Evolutionary conservation across 2,888 invertebrate species (phyloP), one percentile per base, ranked within the genome.

Genomic region (Physocephala rufipes): DNA sequence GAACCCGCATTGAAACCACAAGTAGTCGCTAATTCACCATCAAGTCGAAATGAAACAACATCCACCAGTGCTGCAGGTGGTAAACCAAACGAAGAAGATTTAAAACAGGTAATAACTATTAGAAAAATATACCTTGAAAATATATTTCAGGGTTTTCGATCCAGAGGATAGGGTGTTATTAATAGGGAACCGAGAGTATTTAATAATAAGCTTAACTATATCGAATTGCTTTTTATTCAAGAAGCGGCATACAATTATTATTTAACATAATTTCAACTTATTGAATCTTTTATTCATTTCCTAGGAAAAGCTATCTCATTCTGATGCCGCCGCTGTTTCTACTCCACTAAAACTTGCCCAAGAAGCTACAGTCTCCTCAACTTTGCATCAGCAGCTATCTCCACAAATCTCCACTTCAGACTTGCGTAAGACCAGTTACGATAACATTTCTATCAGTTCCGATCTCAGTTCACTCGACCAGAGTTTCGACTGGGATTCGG

Each of bases 401-500:
- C 78, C 80, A 0, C 78, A 80, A 0, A 67, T 76, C 1, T 73
- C 74, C 24, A 72, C 73, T 1, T 71, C 76, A 30, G 76, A 74
- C 19, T 75, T 75, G 12, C 82, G 82, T 9, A 84, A 82, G 73
- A 76, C 77, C n/a, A 86, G 84, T 72, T 78, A 78, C 53, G 86
- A 86, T 73, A 85, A 86, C 76, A 74, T 86, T 2, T 86, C 86
- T 4, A 81, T 82, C 61, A 82, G 84, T 71, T 86, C 86, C 0
- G 86, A 86, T 64, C 72, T 86, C 15, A 86, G 85, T 69, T 85
- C 86, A 0, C 71, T 86, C 55, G 86, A 86, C 70, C 76, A 78
- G 19, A 82, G 83, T 65, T 84, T 85, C 71, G 85, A 86, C 75
- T 86, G 84, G 83, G 82, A 85, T 65, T 82, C 82, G 21, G 81